Base-by-base conservation (phyloP, 1,140 invertebrate genomes). In the Drosophila burlai region DNA sequence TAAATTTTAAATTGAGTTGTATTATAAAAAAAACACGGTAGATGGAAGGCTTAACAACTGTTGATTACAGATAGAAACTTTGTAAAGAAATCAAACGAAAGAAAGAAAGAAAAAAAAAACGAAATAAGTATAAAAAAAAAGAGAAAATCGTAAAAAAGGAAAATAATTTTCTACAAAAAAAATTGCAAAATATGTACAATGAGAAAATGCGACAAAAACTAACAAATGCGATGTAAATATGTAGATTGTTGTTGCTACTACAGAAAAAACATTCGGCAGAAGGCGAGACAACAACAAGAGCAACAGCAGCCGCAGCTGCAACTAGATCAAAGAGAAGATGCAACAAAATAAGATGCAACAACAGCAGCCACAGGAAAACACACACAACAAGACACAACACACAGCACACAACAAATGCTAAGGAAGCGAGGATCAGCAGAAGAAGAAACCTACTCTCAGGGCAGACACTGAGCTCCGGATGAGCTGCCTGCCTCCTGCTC, bases 161-260 rank as follows among this genome's bases (percentile, higher is more conserved):
- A 83, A 83, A 81, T 81, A 77, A 69, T 77, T 91, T 73, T 75
- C 80, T 68, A 67, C 67, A 83, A 83, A 83, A 83, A 80, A 80
- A 74, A 80, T 67, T 42, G 64, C 69, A 83, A 83, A 83, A 81
- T 57, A 57, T 50, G 52, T 74, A 78, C 64, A 64, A 83, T 76
- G 78, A 57, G 45, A 83, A 84, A 72, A 81, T 54, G 52, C 71
- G 76, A 62, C 54, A 82, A 89, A 86, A 91, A 83, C 73, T 83
- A 76, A 81, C 73, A 85, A 83, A 80, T 64, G 72, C 77, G 77
- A 86, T 91, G 80, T 90, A 90, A 90, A 91, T 91, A 84, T 84
- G 81, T 78, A 90, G 67, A 66, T 86, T 75, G 80, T 81, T 80
- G 76, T 83, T 85, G 80, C 69, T 81, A 86, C 54, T 40, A 57